Evolutionary conservation across 1,140 invertebrate genomes (phyloP).

Genomic region (Gerris buenoi): DNA sequence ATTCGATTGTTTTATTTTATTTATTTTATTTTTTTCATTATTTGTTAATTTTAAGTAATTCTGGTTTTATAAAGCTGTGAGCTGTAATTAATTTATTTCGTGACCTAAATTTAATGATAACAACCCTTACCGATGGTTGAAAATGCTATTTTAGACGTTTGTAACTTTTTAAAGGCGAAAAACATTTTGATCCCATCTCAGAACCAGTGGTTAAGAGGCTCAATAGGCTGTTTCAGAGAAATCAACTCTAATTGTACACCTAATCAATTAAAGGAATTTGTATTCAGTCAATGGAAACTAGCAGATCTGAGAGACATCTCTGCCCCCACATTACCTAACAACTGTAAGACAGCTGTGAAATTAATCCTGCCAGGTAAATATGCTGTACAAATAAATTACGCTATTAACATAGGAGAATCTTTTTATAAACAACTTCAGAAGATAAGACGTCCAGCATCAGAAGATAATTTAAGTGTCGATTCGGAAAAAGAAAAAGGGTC

Average conservation of each 20-base stretch:
- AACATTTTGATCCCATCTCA: slow-evolving; percentile 10
- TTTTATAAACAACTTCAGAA: slow-evolving; percentile 46
- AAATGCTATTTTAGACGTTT: slow-evolving; percentile 11
- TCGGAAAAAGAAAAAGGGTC: slow-evolving; percentile 33
- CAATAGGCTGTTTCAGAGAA: slow-evolving; percentile 26
- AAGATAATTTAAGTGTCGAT: slow-evolving; percentile 15
- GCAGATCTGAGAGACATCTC: slow-evolving; percentile 42
- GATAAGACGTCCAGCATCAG: slow-evolving; percentile 34
- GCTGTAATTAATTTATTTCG: too few relatives aligned
- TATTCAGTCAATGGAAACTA: slow-evolving; percentile 41
- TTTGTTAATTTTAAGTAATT: too few relatives aligned
- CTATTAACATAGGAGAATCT: slow-evolving; percentile 37
- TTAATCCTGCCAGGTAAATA: slow-evolving; percentile 35
- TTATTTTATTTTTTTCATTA: too few relatives aligned
- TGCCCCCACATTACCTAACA: slow-evolving; percentile 38
- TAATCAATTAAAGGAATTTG: slow-evolving; percentile 26
- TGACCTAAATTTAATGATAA: too few relatives aligned
- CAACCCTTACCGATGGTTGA: too few relatives aligned
- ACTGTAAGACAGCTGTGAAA: slow-evolving; percentile 31
- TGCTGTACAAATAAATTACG: slow-evolving; percentile 38
- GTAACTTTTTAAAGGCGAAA: slow-evolving; percentile 12
- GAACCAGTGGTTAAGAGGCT: slow-evolving; percentile 27
- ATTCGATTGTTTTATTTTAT: too few relatives aligned
- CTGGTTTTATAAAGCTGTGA: too few relatives aligned
- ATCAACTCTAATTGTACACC: slow-evolving; percentile 17